Conservation (phyloP, 1,140 invertebrate genomes). For the Pseudoatta argentina region DNA sequence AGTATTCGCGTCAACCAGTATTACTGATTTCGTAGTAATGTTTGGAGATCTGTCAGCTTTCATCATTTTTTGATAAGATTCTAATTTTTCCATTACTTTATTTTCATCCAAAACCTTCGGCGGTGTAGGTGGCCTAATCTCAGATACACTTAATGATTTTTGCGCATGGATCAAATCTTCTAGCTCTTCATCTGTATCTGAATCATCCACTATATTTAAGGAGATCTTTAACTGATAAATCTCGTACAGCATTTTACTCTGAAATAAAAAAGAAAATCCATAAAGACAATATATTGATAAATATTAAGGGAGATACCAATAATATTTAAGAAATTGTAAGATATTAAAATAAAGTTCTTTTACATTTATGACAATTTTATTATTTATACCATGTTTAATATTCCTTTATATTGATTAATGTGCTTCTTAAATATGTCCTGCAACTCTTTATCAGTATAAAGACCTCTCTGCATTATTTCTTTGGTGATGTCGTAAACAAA, state of each 20-base stretch:
- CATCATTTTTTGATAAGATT: conserved; percentile 69
- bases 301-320: background rate
- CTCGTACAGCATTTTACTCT: conserved; percentile 85
- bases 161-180: conserved; percentile 44
- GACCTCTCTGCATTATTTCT: conserved; percentile 85
- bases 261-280: conserved; percentile 24
- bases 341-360: background rate
- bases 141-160: conserved; percentile 31
- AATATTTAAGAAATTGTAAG: conserved; percentile 1
- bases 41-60: background rate
- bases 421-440: conserved; percentile 84
- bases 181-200: conserved; percentile 77
- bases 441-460: conserved; percentile 86
- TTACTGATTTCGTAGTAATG: conserved; percentile 55
- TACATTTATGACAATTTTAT: background rate
- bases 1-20: conserved; percentile 81
- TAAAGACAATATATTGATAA: background rate
- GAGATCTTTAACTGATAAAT: conserved; percentile 84
- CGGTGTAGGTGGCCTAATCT: conserved; percentile 79
- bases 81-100: conserved; percentile 78
- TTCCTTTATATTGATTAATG: conserved; percentile 79
- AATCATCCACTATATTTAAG: conserved; percentile 81
- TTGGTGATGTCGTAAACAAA: conserved; percentile 87
- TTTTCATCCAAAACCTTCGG: conserved; percentile 80
- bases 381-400: conserved; percentile 80